These are phyloP conservation scores for Taenaris catops DNA, from an alignment of 2,888 invertebrate genomes.

Conservation along the genomic window DNA sequence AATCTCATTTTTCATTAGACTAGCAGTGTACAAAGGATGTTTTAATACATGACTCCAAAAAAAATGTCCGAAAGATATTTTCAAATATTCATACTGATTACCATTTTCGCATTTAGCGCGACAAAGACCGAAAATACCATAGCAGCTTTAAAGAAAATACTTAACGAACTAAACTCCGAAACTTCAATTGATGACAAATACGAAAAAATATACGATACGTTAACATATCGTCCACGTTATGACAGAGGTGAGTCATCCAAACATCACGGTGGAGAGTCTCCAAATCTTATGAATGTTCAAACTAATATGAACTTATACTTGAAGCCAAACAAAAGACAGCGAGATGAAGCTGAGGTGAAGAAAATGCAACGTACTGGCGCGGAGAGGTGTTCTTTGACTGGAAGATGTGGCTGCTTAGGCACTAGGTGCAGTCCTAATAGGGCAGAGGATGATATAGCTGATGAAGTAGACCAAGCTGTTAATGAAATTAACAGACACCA, in stretches of 20 bases:
- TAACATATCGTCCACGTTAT: background rate
- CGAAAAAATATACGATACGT: background rate
- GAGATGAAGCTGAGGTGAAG: constrained; percentile 2
- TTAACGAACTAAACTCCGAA: constrained; percentile 8
- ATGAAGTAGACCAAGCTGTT: constrained; percentile 25
- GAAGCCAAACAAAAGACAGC: constrained; percentile 12
- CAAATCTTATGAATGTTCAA: constrained; percentile 22
- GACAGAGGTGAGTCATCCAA: background rate
- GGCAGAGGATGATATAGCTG: constrained; percentile 13
- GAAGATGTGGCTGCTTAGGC: constrained; percentile 25
- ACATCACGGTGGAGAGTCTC: constrained; percentile 5
- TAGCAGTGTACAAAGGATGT: constrained; percentile 4
- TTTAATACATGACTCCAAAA: no score
- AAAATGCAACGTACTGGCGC: constrained; percentile 5
- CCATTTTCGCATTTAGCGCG: constrained; percentile 1
- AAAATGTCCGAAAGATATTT: constrained; percentile 10
- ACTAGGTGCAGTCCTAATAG: constrained; percentile 14
- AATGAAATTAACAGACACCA: constrained; percentile 27
- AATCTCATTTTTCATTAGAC: constrained; percentile 14
- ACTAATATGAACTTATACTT: constrained; percentile 23
- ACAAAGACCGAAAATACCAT: constrained; percentile 1
- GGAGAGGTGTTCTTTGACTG: constrained; percentile 22
- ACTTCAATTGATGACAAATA: background rate
- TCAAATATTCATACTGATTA: background rate
- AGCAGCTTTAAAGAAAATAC: constrained; percentile 2